Percentiles rank a stretch among this genome's conserved stretches.
Evolutionary conservation across 37 sponge, comb jelly and placozoan genomes (phyloP).

Genomic region (Agelas oroides): DNA sequence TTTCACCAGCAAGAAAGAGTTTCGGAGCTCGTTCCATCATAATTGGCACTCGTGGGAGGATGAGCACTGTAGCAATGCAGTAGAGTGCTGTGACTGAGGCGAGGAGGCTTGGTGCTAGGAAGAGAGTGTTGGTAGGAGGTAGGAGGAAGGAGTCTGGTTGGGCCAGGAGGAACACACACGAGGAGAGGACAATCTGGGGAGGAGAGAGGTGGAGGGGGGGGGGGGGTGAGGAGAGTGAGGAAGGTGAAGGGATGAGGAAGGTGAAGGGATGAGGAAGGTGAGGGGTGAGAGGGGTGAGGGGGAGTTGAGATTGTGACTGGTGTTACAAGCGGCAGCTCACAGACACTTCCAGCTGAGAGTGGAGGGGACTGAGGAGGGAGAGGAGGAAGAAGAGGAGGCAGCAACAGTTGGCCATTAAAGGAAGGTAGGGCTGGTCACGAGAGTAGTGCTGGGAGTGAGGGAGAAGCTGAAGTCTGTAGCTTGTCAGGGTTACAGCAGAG

Average conservation of each 20-base stretch:
- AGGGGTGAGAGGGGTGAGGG: no score
- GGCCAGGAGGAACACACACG: constrained; percentile 46
- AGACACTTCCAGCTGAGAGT: constrained; percentile 32
- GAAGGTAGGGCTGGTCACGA: constrained; percentile 43
- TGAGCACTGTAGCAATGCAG: not conserved
- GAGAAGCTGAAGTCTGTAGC: no score
- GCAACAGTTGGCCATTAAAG: constrained; percentile 42
- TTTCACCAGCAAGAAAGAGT: constrained; percentile 15
- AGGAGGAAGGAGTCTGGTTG: constrained; percentile 50
- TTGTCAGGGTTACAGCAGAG: no score
- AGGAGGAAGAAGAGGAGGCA: constrained; percentile 51
- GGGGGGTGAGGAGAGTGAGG: no score
- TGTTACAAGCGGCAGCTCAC: no score
- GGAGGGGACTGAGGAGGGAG: constrained; percentile 38
- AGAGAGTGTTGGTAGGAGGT: constrained; percentile 28
- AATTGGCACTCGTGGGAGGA: not conserved
- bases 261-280: no score
- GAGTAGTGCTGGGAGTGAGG: constrained; percentile 32
- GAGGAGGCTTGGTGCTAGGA: constrained; percentile 52
- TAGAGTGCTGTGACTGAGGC: constrained; percentile 32
- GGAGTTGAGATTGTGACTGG: not conserved
- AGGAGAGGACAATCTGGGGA: constrained; percentile 39
- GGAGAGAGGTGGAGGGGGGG: constrained; percentile 4
- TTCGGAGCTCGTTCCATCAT: not conserved
- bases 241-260: no score